Evolutionary conservation across 64 coral and sea anemone species (phyloP).

Genomic region (Porites lutea): DNA sequence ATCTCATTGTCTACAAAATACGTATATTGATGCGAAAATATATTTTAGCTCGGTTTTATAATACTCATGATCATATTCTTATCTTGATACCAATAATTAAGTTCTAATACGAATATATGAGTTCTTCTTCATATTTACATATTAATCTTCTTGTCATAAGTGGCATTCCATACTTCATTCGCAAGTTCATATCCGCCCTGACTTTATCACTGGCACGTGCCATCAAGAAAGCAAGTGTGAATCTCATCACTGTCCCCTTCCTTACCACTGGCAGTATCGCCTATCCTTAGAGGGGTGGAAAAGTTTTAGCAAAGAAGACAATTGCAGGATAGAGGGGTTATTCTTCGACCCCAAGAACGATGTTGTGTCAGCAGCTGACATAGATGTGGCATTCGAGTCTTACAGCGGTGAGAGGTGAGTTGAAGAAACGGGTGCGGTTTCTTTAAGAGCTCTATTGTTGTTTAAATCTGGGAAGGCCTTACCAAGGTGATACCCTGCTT

Average conservation of each 20-base stretch:
- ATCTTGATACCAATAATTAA: too few relatives aligned
- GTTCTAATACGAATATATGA: too few relatives aligned
- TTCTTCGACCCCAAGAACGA: conserved; percentile 78
- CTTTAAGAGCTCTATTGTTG: neutral
- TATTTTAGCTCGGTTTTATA: too few relatives aligned
- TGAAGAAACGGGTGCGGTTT: neutral
- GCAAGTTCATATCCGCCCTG: conserved; percentile 61
- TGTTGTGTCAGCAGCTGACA: conserved; percentile 42
- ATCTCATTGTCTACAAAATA: too few relatives aligned
- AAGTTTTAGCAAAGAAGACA: conserved; percentile 44
- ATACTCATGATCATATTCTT: too few relatives aligned
- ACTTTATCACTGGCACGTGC: conserved; percentile 66
- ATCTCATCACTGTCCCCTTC: conserved; percentile 75
- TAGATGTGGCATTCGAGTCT: conserved; percentile 44
- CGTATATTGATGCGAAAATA: too few relatives aligned
- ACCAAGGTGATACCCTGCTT: too few relatives aligned
- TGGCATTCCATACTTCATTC: too few relatives aligned
- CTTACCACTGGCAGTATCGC: conserved; percentile 91
- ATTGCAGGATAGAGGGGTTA: conserved; percentile 65
- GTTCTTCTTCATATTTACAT: too few relatives aligned
- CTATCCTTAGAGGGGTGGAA: conserved; percentile 63
- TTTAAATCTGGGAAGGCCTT: neutral
- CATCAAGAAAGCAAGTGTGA: conserved; percentile 58
- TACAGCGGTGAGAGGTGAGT: conserved; percentile 59
- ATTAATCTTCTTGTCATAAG: too few relatives aligned